Evolutionary conservation across 2,797 vertebrate genomes (phyloP).

Genomic region (Sardinella longiceps): DNA sequence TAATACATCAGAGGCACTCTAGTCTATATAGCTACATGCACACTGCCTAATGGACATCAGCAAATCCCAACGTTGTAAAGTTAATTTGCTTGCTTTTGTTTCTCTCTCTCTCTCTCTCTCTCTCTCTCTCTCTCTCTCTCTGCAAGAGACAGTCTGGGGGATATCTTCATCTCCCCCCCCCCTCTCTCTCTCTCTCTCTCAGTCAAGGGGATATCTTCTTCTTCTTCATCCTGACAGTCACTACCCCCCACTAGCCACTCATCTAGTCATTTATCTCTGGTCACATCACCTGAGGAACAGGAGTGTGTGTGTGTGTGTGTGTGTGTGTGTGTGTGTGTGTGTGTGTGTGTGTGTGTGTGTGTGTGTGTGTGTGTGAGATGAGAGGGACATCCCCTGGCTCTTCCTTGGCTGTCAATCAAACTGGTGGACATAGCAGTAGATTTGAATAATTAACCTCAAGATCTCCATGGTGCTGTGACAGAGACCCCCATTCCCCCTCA

Average conservation of each 20-base stretch:
- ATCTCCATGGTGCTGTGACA: neutral
- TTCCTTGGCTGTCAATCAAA: constrained; percentile 34
- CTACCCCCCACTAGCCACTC: neutral
- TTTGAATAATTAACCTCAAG: constrained; percentile 35
- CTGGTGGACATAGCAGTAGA: neutral
- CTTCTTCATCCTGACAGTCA: too few species aligned
- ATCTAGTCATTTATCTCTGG: neutral
- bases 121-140: too few species aligned
- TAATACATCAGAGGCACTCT: too few species aligned
- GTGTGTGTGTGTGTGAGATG: neutral
- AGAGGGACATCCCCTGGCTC: constrained; percentile 29
- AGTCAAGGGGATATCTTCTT: too few species aligned
- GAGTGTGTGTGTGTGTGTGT: constrained; percentile 3
- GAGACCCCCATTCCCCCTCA: neutral
- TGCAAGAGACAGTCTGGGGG: too few species aligned
- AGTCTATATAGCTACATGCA: too few species aligned
- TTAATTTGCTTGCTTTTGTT: too few species aligned
- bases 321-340: constrained; percentile 3
- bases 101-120: too few species aligned
- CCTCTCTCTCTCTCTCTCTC: too few species aligned
- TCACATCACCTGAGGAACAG: constrained; percentile 22
- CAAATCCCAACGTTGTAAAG: too few species aligned
- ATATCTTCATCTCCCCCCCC: too few species aligned
- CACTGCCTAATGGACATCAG: too few species aligned
- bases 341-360: neutral